Evolutionary conservation across 2,888 invertebrate species (phyloP).

Genomic region (Prosapia bicincta): DNA sequence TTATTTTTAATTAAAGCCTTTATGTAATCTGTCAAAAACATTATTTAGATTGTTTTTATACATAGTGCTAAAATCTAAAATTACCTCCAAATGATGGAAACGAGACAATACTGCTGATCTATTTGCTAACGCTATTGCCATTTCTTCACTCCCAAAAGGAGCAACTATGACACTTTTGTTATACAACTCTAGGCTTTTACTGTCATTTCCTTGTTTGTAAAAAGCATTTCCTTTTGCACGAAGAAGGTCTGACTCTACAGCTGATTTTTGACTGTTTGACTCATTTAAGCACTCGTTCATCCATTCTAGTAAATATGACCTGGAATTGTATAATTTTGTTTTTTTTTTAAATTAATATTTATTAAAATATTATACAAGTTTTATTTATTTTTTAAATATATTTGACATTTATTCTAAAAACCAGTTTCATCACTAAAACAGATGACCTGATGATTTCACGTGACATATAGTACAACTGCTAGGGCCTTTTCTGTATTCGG

Average conservation of each 20-base stretch:
- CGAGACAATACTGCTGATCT: slow-evolving; percentile 64
- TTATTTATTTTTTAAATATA: no score
- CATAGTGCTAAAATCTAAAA: no score
- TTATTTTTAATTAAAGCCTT: no score
- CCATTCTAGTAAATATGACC: background rate
- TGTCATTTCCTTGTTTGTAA: slow-evolving; percentile 53
- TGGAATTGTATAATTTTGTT: background rate
- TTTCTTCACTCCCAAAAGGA: slow-evolving; percentile 52
- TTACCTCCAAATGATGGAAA: slow-evolving; percentile 57
- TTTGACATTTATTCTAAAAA: no score
- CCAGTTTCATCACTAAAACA: no score
- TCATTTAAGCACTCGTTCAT: slow-evolving; percentile 4
- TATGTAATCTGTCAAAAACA: no score
- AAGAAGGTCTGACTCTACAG: slow-evolving; percentile 44
- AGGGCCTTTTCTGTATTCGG: no score
- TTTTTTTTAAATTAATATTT: no score
- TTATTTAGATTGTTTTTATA: no score
- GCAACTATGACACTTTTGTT: slow-evolving; percentile 61
- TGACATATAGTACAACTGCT: no score
- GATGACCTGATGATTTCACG: no score
- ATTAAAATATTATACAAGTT: no score
- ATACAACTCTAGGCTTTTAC: slow-evolving; percentile 56
- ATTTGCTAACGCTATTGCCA: slow-evolving; percentile 62
- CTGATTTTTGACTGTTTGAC: slow-evolving; percentile 34
- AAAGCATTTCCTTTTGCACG: slow-evolving; percentile 55